A percentile compares a stretch with the other conserved stretches of the same genome.
These are phyloP conservation scores for Gryllus longicercus DNA, from an alignment of 2,888 invertebrate species.

Conservation along the genomic window DNA sequence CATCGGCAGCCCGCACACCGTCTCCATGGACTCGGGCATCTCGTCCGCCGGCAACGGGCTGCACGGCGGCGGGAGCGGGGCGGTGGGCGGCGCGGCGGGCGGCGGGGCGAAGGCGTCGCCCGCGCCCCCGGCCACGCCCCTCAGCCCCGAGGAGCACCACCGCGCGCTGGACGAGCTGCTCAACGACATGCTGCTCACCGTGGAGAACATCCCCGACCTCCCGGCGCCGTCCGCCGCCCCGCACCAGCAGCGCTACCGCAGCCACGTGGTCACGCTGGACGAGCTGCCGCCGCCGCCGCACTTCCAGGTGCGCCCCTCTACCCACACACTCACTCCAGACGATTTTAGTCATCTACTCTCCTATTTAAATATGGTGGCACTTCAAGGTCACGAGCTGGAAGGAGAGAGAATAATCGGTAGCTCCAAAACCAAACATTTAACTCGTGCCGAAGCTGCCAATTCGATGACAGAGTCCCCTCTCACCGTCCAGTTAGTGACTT, in stretches of 20 bases:
- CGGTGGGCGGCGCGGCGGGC: conserved; percentile 39
- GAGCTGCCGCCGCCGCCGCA: conserved; percentile 27
- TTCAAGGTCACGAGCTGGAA: too few species aligned
- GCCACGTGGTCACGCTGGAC: conserved; percentile 28
- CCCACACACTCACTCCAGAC: not conserved
- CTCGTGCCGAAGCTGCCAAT: too few species aligned
- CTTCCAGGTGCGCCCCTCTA: not conserved
- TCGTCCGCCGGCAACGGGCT: conserved; percentile 65
- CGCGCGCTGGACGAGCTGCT: conserved; percentile 79
- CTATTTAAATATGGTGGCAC: too few species aligned
- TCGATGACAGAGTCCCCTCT: too few species aligned
- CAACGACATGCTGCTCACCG: conserved; percentile 82
- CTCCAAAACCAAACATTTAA: too few species aligned
- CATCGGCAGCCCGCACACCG: conserved; percentile 70
- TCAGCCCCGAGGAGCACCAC: conserved; percentile 55
- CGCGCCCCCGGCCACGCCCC: conserved; percentile 40
- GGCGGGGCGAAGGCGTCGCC: conserved; percentile 43
- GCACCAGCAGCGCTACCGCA: conserved; percentile 11
- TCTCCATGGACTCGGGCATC: conserved; percentile 89
- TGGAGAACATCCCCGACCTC: conserved; percentile 71
- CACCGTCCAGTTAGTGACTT: too few species aligned
- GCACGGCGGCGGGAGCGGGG: not conserved
- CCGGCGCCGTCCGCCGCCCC: conserved; percentile 31
- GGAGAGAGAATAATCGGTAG: too few species aligned
- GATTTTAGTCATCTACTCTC: not conserved